Conservation (phyloP, 2,797 vertebrate species). For the Lutjanus campechanus region DNA sequence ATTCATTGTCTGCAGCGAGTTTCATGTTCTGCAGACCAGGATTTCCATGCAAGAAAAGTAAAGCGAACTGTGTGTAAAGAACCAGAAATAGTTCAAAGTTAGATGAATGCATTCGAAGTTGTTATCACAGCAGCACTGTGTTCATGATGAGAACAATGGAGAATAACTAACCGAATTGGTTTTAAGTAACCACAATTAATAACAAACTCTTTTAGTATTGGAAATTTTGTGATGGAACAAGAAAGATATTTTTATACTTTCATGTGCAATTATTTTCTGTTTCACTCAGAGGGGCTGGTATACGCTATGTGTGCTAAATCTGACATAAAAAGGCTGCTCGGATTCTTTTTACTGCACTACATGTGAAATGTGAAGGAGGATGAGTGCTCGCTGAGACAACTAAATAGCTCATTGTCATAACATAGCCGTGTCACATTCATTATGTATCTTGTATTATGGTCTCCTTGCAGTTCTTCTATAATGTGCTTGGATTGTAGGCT, state of each 20-base stretch:
- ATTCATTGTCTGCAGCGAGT: background rate
- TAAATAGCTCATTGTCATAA: conserved; percentile 28
- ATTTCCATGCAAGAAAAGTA: background rate
- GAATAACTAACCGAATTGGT: background rate
- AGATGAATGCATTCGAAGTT: background rate
- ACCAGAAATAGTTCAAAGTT: background rate
- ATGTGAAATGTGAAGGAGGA: background rate
- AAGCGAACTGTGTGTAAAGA: background rate
- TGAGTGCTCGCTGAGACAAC: background rate
- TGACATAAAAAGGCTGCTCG: conserved; percentile 1
- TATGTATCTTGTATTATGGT: conserved; percentile 25
- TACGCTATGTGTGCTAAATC: background rate
- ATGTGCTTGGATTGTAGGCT: conserved; percentile 14
- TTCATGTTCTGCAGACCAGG: background rate
- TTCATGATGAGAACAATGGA: background rate
- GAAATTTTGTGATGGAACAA: background rate
- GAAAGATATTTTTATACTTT: background rate
- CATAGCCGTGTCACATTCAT: conserved; percentile 33
- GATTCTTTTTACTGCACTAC: conserved; percentile 12
- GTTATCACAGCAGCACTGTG: background rate
- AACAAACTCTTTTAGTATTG: background rate
- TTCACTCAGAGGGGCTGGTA: conserved; percentile 2
- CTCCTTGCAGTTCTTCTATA: conserved; percentile 9
- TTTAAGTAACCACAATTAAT: background rate
- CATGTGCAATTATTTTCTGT: conserved; percentile 7